Base-by-base conservation (phyloP, 2,888 invertebrate genomes). In the Campoplex nolae region DNA sequence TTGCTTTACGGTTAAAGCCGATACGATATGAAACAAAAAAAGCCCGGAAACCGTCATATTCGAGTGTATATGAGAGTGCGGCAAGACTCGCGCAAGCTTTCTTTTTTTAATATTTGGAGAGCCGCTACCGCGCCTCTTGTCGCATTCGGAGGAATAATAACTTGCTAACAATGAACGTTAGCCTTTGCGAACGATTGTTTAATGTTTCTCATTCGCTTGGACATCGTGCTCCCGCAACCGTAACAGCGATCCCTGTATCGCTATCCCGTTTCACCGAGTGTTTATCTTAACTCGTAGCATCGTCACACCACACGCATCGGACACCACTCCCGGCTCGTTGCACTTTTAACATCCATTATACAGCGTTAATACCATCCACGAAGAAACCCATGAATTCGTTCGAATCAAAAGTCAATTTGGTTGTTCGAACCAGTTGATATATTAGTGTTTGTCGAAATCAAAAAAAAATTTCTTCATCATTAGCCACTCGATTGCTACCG, bases 231-330 rank as follows among this genome's bases (percentile, higher is more conserved):
- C 76, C 70, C 87, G 85, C 84, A 84, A 84, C 82, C 87, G 88
- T 86, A 88, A 88, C 88, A 85, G 68, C 89, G 85, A 88, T 89
- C 84, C 88, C 82, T 84, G 84, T 71, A 79, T 86, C 86, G 76
- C 83, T 89, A 86, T 88, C 88, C 88, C 86, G 82, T 87, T 88
- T 88, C 88, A 89, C 56, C 42, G 48, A 70, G 76, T 88, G 88
- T 88, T 88, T 89, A 89, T 83, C 89, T 76, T 85, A 81, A 78
- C 82, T 80, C 48, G 65, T 13, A 28, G 65, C 35, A 65, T 76
- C 76, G 76, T 76, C 76, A 35, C 76, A 54, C 62, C 76, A 76
- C 65, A 45, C n/a, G 35, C 70, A 78, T 68, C 77, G 77, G 77
- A 78, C 77, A 78, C 77, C 67, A 16, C 32, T 48, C 35, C 45